Percentiles rank a stretch among this genome's conserved stretches.
phyloP scores from a whole-genome alignment of 2,888 invertebrate species.

The Drosophila yooni region DNA sequence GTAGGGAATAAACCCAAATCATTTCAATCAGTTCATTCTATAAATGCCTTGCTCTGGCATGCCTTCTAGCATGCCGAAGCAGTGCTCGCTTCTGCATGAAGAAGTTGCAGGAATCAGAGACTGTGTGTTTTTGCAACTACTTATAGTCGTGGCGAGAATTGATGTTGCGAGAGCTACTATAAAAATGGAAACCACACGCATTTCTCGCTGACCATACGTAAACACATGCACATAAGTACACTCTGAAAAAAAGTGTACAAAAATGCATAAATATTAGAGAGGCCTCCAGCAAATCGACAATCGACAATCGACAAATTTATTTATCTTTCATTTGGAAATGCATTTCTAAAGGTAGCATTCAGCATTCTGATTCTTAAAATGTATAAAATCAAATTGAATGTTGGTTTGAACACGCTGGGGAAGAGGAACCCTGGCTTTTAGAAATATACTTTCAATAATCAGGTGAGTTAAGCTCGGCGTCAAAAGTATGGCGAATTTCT shows the following conservation, averaged over 20 bases:
- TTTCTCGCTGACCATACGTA: neutral
- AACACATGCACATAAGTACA: neutral
- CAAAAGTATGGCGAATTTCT: neutral
- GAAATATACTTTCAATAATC: neutral
- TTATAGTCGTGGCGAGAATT: neutral
- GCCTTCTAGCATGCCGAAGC: neutral
- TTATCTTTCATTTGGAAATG: neutral
- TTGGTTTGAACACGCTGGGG: neutral
- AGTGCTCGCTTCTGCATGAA: neutral
- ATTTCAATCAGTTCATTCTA: neutral
- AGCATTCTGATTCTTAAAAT: neutral
- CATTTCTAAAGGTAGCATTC: neutral
- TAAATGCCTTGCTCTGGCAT: neutral
- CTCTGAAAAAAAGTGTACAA: neutral
- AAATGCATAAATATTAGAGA: neutral
- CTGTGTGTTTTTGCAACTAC: neutral
- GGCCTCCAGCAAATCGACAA: neutral
- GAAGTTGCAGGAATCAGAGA: neutral
- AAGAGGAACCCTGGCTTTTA: neutral
- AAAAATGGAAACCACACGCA: slow-evolving; percentile 3
- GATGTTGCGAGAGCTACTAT: neutral
- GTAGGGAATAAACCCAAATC: no score
- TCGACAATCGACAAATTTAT: neutral
- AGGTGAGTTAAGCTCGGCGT: neutral
- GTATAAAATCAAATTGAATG: no score